Evolutionary conservation across 1,140 invertebrate species (phyloP), one percentile per base, ranked within the genome.

Genomic region (Drosophila ercepeae): DNA sequence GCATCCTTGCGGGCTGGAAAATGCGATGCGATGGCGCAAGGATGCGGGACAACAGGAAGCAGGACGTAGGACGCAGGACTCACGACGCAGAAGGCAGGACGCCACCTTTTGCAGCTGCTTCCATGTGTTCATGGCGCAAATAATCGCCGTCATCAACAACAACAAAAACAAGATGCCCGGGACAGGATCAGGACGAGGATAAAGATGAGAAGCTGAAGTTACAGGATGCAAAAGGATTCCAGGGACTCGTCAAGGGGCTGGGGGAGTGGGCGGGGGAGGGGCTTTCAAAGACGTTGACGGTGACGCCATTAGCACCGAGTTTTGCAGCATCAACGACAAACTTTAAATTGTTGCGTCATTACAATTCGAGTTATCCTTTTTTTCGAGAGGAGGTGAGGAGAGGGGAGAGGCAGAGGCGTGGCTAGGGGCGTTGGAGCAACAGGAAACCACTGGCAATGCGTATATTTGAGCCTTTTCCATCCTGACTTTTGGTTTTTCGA

Each of bases 331-430:
- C 81, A 84, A 84, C 81, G 81, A 86, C 82, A 84, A 84, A 84
- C 81, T 84, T 84, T 84, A 84, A 84, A 84, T 84, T 84, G 81
- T 84, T 86, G 81, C 83, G 81, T 84, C 81, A 84, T 84, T 84
- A 84, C 81, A 79, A 84, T 84, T 79, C 81, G 68, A 84, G 81
- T 69, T 81, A 23, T 53, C 32, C 21, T 32, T 32, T 32, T 29
- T 29, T 32, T 32, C 9, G 2, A 27, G 25, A 16, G 45, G 18
- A 7, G 19, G 27, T 4, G 14, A n/a, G 6, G 27, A 8, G 3
- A 27, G 18, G 13, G 21, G 16, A 18, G 23, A 23, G 25, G 32
- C 7, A 18, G 7, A 7, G 36, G 45, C 21, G 23, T 27, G 29
- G 34, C 27, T 32, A 11, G 13, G 45, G 25, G 32, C 34, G 32